These are phyloP conservation scores for Apostichopus parvimensis DNA, from an alignment of 35 echinoderm and acorn worm genomes.

Conservation along the genomic window DNA sequence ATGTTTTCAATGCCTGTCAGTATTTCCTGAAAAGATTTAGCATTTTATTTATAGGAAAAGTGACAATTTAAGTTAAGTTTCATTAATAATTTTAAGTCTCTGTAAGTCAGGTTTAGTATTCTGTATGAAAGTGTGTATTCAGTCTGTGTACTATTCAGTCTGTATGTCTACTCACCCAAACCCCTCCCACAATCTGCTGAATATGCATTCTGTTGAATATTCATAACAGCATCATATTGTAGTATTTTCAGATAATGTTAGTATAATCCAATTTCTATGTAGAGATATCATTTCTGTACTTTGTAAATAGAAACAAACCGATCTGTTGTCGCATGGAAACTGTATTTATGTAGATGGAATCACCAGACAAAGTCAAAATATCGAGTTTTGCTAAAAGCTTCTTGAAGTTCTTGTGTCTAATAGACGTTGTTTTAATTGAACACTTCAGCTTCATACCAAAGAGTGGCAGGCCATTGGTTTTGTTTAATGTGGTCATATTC, in stretches of 20 bases:
- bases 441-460: constrained; percentile 50
- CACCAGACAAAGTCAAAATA: background rate
- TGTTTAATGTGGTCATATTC: constrained; percentile 22
- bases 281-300: background rate
- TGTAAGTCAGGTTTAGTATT: too few species aligned
- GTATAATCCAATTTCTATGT: background rate
- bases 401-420: constrained; percentile 17
- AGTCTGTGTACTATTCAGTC: too few species aligned
- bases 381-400: constrained; percentile 32
- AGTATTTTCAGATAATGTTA: background rate
- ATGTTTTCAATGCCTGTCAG: too few species aligned
- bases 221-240: too few species aligned
- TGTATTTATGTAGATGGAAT: constrained; percentile 24
- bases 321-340: background rate
- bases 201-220: too few species aligned
- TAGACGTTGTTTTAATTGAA: constrained; percentile 1
- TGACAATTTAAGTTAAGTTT: too few species aligned
- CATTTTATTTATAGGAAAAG: too few species aligned
- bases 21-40: too few species aligned
- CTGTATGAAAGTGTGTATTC: too few species aligned
- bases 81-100: too few species aligned
- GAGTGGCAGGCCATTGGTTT: constrained; percentile 49
- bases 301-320: background rate
- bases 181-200: too few species aligned
- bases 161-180: too few species aligned